These are phyloP conservation scores for Anomalospiza imberbis DNA, from an alignment of 2,797 vertebrate genomes.

Conservation along the genomic window DNA sequence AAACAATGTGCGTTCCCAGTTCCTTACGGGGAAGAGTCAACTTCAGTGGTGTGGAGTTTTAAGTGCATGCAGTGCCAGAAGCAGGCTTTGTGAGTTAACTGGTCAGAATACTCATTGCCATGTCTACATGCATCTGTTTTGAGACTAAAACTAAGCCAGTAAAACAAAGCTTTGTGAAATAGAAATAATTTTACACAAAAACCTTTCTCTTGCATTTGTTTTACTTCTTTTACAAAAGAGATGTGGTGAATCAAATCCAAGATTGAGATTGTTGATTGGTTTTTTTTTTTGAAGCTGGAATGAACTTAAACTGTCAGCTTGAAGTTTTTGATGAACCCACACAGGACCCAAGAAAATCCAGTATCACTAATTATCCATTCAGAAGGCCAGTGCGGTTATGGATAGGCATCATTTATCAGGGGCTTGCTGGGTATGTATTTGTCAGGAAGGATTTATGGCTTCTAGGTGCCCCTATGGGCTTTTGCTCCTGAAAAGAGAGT, in stretches of 20 bases:
- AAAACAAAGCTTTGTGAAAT: not conserved
- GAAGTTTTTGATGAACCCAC: not conserved
- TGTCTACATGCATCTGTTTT: rapidly evolving
- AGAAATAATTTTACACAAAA: not conserved
- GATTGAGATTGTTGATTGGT: not conserved
- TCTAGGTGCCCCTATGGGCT: not conserved
- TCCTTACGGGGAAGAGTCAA: not conserved
- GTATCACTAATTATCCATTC: not conserved
- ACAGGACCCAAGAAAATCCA: not conserved
- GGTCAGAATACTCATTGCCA: not conserved
- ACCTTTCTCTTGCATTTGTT: not conserved
- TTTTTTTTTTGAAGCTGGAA: not conserved
- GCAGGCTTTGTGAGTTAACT: not conserved
- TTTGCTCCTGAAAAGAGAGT: not conserved
- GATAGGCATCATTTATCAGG: not conserved
- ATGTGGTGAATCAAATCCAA: not conserved
- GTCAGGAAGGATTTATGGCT: not conserved
- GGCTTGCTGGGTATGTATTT: not conserved
- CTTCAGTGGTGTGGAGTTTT: not conserved
- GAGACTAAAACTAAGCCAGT: not conserved
- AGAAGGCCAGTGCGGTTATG: not conserved
- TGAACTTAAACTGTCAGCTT: not conserved
- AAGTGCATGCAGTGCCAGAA: not conserved
- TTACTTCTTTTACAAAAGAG: not conserved
- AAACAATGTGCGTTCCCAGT: not conserved